phyloP scores from a whole-genome alignment of 2,113 vertebrate species.

The Montifringilla adamsi region DNA sequence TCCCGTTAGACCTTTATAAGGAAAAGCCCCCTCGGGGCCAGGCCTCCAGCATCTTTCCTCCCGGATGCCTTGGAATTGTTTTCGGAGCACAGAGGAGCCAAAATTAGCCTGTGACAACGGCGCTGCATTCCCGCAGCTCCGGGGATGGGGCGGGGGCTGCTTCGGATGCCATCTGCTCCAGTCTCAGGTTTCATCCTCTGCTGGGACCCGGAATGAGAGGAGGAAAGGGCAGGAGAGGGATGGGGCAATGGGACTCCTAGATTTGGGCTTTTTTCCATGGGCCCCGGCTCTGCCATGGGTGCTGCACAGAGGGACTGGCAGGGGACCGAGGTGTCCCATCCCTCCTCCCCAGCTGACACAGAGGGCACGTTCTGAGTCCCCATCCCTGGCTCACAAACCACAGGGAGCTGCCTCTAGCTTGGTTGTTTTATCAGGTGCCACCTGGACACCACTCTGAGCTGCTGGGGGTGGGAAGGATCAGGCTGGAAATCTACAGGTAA shows the following conservation, averaged over 20 bases:
- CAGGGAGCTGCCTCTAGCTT: neutral
- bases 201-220: neutral
- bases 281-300: rapidly evolving
- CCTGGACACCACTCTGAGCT: neutral
- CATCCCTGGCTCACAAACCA: neutral
- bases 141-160: neutral
- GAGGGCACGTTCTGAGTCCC: neutral
- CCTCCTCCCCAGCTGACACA: neutral
- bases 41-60: conserved; percentile 37
- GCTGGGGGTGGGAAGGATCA: neutral
- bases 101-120: conserved; percentile 62
- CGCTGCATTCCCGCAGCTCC: neutral
- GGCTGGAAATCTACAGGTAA: neutral
- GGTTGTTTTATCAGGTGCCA: neutral
- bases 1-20: conserved; percentile 51
- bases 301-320: neutral
- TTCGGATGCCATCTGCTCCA: neutral
- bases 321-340: neutral
- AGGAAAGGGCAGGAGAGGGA: neutral
- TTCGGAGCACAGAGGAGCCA: conserved; percentile 33
- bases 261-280: neutral
- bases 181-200: neutral
- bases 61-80: conserved; percentile 20
- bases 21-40: neutral
- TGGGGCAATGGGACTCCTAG: rapidly evolving